Percentiles rank a stretch among this genome's conserved stretches.
Evolutionary conservation across 1,140 invertebrate species (phyloP).

Genomic region (Kradibia gibbosae): DNA sequence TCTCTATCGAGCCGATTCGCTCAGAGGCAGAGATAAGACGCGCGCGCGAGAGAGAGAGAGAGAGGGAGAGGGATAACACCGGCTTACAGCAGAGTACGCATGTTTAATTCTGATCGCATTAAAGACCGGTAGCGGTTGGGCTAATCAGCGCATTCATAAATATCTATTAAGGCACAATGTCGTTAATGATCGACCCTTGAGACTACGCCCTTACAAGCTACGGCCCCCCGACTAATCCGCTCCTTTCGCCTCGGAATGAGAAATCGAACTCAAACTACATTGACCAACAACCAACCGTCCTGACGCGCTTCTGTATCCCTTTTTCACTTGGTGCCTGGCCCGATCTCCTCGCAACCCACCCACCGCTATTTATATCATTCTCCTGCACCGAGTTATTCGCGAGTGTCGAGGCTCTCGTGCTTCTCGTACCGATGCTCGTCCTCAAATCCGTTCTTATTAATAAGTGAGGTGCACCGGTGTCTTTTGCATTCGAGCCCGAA

Average conservation of each 20-base stretch:
- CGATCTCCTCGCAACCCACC: not conserved
- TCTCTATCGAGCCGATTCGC: not conserved
- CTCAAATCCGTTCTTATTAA: not conserved
- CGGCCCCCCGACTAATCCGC: conserved; percentile 56
- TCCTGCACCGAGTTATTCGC: not conserved
- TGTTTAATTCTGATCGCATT: conserved; percentile 74
- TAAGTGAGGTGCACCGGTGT: conserved; percentile 1
- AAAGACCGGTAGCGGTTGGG: conserved; percentile 71
- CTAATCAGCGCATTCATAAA: conserved; percentile 74
- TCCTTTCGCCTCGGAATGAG: conserved; percentile 10
- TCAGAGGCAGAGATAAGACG: conserved; percentile 3
- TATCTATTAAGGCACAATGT: conserved; percentile 73
- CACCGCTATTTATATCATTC: not conserved
- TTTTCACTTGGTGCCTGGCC: too few species aligned
- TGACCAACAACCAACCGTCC: not conserved
- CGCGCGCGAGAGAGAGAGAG: not conserved
- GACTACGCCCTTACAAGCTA: conserved; percentile 66
- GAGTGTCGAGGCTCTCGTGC: not conserved
- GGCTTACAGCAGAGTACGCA: conserved; percentile 47
- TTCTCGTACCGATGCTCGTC: not conserved
- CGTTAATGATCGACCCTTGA: conserved; percentile 69
- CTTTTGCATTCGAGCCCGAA: not conserved
- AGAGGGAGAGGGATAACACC: not conserved
- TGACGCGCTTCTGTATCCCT: not conserved
- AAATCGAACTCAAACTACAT: not conserved